Evolutionary conservation across 2,797 vertebrate genomes (phyloP).

Genomic region (Pseudotriccus pelzelni): DNA sequence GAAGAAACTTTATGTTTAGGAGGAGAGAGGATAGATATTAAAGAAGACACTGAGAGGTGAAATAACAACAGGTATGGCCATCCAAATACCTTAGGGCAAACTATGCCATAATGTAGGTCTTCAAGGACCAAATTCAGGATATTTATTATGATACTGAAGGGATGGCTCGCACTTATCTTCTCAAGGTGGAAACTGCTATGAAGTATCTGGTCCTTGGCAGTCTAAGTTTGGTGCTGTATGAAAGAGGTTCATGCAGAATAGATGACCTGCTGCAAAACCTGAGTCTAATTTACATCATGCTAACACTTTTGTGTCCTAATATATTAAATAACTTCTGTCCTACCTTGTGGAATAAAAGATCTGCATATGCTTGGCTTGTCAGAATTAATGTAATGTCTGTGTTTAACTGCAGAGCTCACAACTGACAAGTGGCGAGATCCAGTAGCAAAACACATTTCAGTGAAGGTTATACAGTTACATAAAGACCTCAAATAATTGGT

Average conservation of each 20-base stretch:
- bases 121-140: not conserved
- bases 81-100: not conserved
- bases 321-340: not conserved
- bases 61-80: not conserved
- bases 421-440: too few relatives aligned
- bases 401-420: too few relatives aligned
- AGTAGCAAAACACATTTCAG: too few relatives aligned
- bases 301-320: not conserved
- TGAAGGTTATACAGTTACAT: too few relatives aligned
- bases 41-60: not conserved
- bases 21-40: conserved; percentile 61
- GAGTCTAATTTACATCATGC: not conserved
- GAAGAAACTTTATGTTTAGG: conserved; percentile 58
- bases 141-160: not conserved
- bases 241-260: not conserved
- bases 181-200: not conserved
- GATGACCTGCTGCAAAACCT: not conserved
- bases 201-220: not conserved
- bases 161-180: not conserved
- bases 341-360: not conserved
- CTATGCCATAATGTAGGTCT: not conserved
- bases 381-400: not conserved
- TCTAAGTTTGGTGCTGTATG: not conserved
- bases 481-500: too few relatives aligned
- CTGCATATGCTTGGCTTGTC: not conserved